phyloP scores from a whole-genome alignment of 2,888 invertebrate species.

The Calliphora vomitoria region DNA sequence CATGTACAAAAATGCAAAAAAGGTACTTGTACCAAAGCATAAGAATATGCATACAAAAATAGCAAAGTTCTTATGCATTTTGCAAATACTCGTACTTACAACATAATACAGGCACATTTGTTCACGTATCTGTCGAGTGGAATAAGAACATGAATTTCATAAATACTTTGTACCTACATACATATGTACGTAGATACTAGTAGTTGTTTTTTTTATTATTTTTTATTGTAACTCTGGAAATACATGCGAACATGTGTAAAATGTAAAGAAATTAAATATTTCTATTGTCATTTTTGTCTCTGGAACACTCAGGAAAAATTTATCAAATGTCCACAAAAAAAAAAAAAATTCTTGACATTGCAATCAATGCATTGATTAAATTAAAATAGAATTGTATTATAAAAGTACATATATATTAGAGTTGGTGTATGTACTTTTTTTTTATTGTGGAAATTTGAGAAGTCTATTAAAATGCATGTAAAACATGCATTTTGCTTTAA shows the following conservation, averaged over 20 bases:
- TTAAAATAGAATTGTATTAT: constrained; percentile 7
- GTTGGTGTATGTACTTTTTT: too few relatives aligned
- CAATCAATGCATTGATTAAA: constrained; percentile 6
- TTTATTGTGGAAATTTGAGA: too few relatives aligned
- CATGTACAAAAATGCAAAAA: constrained; percentile 32
- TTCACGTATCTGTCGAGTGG: constrained; percentile 74
- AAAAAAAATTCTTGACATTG: neutral
- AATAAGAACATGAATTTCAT: constrained; percentile 38
- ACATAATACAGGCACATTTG: constrained; percentile 46
- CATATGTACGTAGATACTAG: constrained; percentile 12
- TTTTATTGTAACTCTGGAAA: too few relatives aligned
- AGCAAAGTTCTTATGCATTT: constrained; percentile 22
- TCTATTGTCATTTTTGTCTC: constrained; percentile 28
- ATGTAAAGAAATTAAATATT: constrained; percentile 45
- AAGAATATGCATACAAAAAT: neutral
- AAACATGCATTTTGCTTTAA: too few relatives aligned
- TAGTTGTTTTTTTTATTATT: neutral
- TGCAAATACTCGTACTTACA: constrained; percentile 36
- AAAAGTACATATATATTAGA: neutral
- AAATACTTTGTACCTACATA: constrained; percentile 27
- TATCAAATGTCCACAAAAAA: neutral
- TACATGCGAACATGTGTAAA: constrained; percentile 28
- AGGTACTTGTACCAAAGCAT: neutral
- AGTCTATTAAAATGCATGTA: too few relatives aligned
- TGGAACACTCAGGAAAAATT: neutral